Base-by-base conservation (phyloP, 2,113 vertebrate species). In the Rhinolophus ferrumequinum region DNA sequence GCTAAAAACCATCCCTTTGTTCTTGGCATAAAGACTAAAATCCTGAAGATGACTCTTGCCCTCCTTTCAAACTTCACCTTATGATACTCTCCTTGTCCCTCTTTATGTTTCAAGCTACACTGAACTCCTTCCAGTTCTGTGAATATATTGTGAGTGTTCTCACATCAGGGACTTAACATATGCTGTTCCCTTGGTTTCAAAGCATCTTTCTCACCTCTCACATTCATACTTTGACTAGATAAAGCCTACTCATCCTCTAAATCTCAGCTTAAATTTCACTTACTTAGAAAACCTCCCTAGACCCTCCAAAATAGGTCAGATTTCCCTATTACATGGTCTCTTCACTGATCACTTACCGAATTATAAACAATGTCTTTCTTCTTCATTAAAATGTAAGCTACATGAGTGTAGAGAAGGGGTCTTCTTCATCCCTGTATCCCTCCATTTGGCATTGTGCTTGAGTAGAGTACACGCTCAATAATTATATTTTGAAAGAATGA, bases 231-330 rank as follows among this genome's bases (percentile, higher is more conserved):
- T 50, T 56, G 24, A 84, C 14, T 70, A 70, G 22, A 33, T 26
- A 77, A 91, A 41, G 3, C 19, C 24, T 64, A 38, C 5, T n/a
- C n/a, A 77, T 22, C 62, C 35, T 88, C 62, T 62, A 94, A 44
- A 56, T n/a, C 8, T 88, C 62, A 94, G 16, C 22, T 72, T 62
- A 41, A 35, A 73, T 72, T 73, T 72, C 6, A 44, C 35, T 92
- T 87, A 19, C 54, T 84, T 89, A 89, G 44, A 84, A 96, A 94
- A 77, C 21, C 12, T 83, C 66, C 76, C 33, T 47, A 50, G 15
- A 70, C 35, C 5, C 24, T 83, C 26, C 38, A 77, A 19, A 91
- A 41, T 10, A 88, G n/a, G 41, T 82, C 5, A 33, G 8, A 66
- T 44, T 84, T 95, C 56, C 22, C 14, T 58, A 15, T 44, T 33